Evolutionary conservation across 23 tunicate genomes (phyloP), one percentile per base, ranked within the genome.

Genomic region (Clavelina lepadiformis): DNA sequence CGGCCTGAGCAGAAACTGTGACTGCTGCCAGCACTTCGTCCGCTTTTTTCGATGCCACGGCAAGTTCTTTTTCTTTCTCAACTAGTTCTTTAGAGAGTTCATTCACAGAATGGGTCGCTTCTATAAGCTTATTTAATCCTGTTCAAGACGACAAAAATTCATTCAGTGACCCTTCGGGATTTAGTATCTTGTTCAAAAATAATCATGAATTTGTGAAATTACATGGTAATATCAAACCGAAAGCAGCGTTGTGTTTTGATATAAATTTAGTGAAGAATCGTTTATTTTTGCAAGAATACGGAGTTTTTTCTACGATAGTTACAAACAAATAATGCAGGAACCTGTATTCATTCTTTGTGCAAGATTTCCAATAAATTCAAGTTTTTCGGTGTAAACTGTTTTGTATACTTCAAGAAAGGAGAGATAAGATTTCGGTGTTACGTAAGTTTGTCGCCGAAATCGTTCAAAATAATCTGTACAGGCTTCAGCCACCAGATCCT

Each of bases 341-440:
- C 98, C 98, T 38, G 89, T 91, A 52, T 75, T 91, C 98, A 91
- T 91, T 38, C 98, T 69, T 33, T 75, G 57, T 7, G 83, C 83
- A 25, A 80, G 80, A 41, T 82, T 82, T 22, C 89, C 88, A n/a
- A 81, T 80, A 31, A 73, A 76, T 23, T 63, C 78, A 56, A 91
- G 38, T 60, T 81, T 91, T 33, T 81, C 84, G 22, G 62, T 46
- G 77, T 91, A 91, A 20, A 91, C 56, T 24, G 83, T 33, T 64
- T 91, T 91, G 75, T 91, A 91, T 25, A 79, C 71, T 28, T 76
- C 81, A 33, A 91, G 58, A 66, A 91, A 91, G 6, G 89, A 80
- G 35, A 91, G 58, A 58, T 80, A 91, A 11, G 98, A 81, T 35
- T 91, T 91, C 13, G 98, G 98, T 5, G 98, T 91, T 54, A 91